Conservation (phyloP, 2,113 vertebrate genomes). For the cat (Felis catus) region F.catus_Fca126_mat1.0 CM031413.1:95807001-95807500, state of each 20-base stretch:
- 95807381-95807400: background rate
- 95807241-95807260: background rate
- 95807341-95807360: background rate
- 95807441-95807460: background rate
- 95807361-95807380: background rate
- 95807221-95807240: background rate
- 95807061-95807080: background rate
- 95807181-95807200: background rate
- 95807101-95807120: background rate
- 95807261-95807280: background rate
- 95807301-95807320: background rate
- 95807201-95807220: background rate
- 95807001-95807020: background rate
- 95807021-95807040: background rate
- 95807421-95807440: background rate
- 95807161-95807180: background rate
- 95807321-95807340: background rate
- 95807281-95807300: background rate
- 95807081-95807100: background rate
- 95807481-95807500: background rate
- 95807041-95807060: background rate
- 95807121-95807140: background rate
- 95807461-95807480: background rate
- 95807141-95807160: background rate
- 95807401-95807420: background rate